Evolutionary conservation across 2,888 invertebrate genomes (phyloP).

Genomic region (Mythimna pallens): DNA sequence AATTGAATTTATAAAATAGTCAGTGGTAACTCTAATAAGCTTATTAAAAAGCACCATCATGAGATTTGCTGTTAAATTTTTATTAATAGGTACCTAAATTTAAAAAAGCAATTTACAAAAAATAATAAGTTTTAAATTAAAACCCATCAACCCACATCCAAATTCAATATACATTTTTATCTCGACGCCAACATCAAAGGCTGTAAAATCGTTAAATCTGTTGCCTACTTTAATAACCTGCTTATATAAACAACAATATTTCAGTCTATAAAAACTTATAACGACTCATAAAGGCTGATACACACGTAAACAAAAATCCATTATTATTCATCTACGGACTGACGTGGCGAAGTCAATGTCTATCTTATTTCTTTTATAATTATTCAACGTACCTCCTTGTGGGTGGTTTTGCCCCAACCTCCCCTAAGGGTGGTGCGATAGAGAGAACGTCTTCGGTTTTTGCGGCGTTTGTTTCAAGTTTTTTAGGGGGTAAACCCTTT

Average conservation of each 20-base stretch:
- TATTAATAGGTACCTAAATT: not conserved
- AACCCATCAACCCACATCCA: slow-evolving; percentile 49
- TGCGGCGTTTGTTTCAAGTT: slow-evolving; percentile 91
- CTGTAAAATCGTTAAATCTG: slow-evolving; percentile 65
- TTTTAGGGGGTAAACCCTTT: slow-evolving; percentile 90
- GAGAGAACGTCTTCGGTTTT: slow-evolving; percentile 90
- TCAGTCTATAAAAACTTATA: slow-evolving; percentile 78
- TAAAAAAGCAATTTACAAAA: slow-evolving; percentile 20
- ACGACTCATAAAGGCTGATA: slow-evolving; percentile 80
- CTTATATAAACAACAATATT: slow-evolving; percentile 78
- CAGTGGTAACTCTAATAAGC: not conserved
- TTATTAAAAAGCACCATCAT: not conserved
- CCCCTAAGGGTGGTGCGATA: slow-evolving; percentile 76
- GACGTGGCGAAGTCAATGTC: slow-evolving; percentile 89
- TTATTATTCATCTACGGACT: slow-evolving; percentile 89
- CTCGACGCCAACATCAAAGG: slow-evolving; percentile 51
- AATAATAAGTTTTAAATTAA: slow-evolving; percentile 31
- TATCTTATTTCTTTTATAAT: slow-evolving; percentile 91
- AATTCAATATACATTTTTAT: slow-evolving; percentile 59
- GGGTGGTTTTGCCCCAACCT: slow-evolving; percentile 72
- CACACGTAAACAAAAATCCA: slow-evolving; percentile 89
- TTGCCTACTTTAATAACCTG: slow-evolving; percentile 76
- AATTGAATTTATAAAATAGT: too few relatives aligned
- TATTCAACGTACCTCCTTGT: slow-evolving; percentile 84
- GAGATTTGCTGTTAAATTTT: not conserved